Base-by-base conservation (phyloP, 2,888 invertebrate species). In the Andrena trimmerana region DNA sequence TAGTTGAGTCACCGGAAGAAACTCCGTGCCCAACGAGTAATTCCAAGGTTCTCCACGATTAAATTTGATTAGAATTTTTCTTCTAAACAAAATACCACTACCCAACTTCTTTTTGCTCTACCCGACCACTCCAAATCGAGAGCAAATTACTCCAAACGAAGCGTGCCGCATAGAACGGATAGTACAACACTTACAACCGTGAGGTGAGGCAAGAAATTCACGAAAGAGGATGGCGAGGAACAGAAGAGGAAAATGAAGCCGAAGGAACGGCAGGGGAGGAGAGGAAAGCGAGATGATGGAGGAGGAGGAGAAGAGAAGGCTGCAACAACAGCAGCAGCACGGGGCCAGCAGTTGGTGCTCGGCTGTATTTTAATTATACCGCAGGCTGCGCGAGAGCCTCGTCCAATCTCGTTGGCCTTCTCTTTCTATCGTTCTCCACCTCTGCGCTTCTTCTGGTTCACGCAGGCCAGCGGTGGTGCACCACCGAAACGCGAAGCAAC, bases 311-410 rank as follows among this genome's bases (percentile, higher is more conserved):
- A 84, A 78, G 81, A 78, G 78, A 70, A 83, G 85, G 76, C 75
- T 81, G 78, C 80, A 88, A 60, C 70, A 72, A 85, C 86, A 84
- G 86, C 87, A 84, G 88, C 88, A 90, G 86, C 90, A 89, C 86
- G 85, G 89, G 57, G 87, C 90, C 83, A 88, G 88, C 91, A 91
- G 92, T 92, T 93, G 92, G 92, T 92, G 91, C 90, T 92, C 91
- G 92, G 90, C 92, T 93, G 93, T 93, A 93, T 93, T 93, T 90
- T 90, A 90, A 90, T 90, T 90, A 90, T 90, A 90, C 89, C 87
- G 84, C 90, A 90, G 88, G 82, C 90, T 88, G 86, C 83, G 82
- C 84, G 84, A 90, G 86, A 89, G 86, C 88, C 90, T 88, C 90
- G 90, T 90, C 89, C 89, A 90, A 90, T 90, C 89, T 90, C 90